Percentiles rank a stretch among this genome's conserved stretches.
Evolutionary conservation across 2,797 vertebrate species (phyloP).

Genomic region (Pempheris klunzingeri): DNA sequence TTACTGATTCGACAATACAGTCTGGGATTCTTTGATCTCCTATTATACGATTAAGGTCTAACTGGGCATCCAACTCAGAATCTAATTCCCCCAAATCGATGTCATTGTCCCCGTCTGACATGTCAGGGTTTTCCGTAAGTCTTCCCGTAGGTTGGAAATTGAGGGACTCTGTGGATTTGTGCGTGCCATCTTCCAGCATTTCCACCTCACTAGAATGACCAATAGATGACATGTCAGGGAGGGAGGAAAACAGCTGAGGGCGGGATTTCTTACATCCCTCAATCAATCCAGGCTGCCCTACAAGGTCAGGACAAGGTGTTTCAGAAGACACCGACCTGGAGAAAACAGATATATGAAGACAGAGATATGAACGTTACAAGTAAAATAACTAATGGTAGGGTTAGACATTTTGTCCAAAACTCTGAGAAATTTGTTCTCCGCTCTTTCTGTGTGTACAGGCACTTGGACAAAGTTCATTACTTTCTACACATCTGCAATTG

Average conservation of each 20-base stretch:
- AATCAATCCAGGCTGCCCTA: constrained; percentile 68
- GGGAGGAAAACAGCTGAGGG: constrained; percentile 75
- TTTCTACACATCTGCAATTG: background rate
- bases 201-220: constrained; percentile 31
- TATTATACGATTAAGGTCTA: constrained; percentile 16
- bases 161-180: constrained; percentile 64
- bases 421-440: background rate
- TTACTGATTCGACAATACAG: constrained; percentile 78
- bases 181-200: constrained; percentile 26
- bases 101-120: constrained; percentile 22
- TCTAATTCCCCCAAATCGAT: constrained; percentile 61
- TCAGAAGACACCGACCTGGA: constrained; percentile 59
- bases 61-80: constrained; percentile 59
- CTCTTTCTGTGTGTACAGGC: background rate
- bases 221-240: constrained; percentile 84
- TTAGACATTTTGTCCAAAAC: background rate
- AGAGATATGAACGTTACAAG: background rate
- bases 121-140: constrained; percentile 4
- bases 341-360: no score
- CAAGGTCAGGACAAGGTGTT: constrained; percentile 79
- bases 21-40: constrained; percentile 69
- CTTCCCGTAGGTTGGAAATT: constrained; percentile 40
- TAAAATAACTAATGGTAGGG: background rate
- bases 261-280: constrained; percentile 54
- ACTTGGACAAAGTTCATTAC: no score